Evolutionary conservation across 2,888 invertebrate genomes (phyloP).

Genomic region (Cepaea hortensis): DNA sequence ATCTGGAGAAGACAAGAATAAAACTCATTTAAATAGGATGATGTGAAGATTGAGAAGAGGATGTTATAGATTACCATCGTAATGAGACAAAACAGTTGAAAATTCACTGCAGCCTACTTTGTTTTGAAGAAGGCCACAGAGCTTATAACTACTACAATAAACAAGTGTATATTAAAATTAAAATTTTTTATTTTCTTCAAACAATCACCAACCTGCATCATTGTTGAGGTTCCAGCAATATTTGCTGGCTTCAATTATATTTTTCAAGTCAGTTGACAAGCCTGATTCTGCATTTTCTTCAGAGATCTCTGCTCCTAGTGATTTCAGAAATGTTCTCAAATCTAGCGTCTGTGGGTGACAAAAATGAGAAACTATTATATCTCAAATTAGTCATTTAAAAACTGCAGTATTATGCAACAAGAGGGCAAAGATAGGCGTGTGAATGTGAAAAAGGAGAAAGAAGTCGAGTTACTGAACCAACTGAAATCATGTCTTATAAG

Average conservation of each 20-base stretch:
- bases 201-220: slow-evolving; percentile 58
- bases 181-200: background rate
- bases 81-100: no score
- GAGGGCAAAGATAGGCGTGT: background rate
- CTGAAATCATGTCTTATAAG: no score
- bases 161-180: background rate
- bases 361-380: background rate
- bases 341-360: slow-evolving; percentile 79
- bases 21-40: no score
- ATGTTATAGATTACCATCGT: no score
- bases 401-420: background rate
- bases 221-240: slow-evolving; percentile 85
- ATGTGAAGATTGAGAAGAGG: no score
- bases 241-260: slow-evolving; percentile 95
- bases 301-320: slow-evolving; percentile 94
- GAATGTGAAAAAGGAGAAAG: background rate
- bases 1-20: no score
- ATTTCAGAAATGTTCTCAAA: slow-evolving; percentile 91
- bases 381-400: no score
- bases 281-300: slow-evolving; percentile 92
- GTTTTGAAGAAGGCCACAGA: no score
- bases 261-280: slow-evolving; percentile 90
- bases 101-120: no score
- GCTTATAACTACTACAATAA: no score
- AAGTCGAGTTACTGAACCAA: no score